These are phyloP conservation scores for Machaerirhynchus nigripectus DNA, from an alignment of 2,113 vertebrate species.

Conservation along the genomic window DNA sequence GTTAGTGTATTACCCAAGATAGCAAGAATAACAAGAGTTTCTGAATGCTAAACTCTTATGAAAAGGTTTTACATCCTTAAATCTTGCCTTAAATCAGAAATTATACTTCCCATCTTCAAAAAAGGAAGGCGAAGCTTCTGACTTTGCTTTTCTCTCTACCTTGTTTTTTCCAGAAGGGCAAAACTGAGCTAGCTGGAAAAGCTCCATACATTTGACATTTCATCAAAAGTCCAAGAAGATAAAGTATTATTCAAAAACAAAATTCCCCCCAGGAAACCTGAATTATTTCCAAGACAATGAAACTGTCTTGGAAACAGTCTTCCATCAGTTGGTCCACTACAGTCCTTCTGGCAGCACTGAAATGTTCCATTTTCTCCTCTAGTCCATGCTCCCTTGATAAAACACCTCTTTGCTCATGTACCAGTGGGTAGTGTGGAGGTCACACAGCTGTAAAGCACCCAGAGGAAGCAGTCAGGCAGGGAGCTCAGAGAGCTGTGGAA, in stretches of 20 bases:
- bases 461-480: not conserved
- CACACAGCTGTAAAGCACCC: not conserved
- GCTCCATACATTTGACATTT: not conserved
- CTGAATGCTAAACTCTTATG: not conserved
- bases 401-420: not conserved
- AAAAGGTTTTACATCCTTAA: not conserved
- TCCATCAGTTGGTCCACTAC: not conserved
- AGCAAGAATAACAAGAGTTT: not conserved
- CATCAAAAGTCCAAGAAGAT: not conserved
- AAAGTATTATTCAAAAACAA: not conserved
- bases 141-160: not conserved
- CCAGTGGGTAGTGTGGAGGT: rapidly evolving
- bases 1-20: not conserved
- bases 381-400: not conserved
- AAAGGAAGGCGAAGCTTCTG: not conserved
- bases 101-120: not conserved
- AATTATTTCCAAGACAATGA: not conserved
- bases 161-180: not conserved
- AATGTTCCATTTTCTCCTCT: not conserved
- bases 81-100: not conserved
- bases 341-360: not conserved
- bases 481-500: rapidly evolving
- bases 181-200: not conserved
- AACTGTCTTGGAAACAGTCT: not conserved
- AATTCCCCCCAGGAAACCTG: not conserved